Evolutionary conservation across 1,140 invertebrate genomes (phyloP).

Genomic region (Caerostris darwini): DNA sequence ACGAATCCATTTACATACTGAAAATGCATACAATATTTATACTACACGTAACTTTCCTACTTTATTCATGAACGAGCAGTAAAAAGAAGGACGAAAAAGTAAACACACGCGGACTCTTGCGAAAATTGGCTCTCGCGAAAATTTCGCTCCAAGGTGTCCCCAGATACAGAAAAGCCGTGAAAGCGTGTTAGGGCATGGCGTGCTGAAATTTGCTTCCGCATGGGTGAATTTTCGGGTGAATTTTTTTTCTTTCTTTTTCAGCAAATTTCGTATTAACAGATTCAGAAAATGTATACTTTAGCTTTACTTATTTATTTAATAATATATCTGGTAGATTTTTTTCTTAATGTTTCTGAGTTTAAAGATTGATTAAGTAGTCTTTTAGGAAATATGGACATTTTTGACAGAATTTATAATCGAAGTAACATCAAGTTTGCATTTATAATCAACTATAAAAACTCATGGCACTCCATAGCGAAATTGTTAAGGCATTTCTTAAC

Average conservation of each 20-base stretch:
- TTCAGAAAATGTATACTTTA: neutral
- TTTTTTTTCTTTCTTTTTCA: neutral
- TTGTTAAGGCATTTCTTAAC: too few relatives aligned
- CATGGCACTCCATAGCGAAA: too few relatives aligned
- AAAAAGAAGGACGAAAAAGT: neutral
- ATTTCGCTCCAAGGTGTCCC: neutral
- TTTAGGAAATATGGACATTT: too few relatives aligned
- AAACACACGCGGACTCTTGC: constrained; percentile 32
- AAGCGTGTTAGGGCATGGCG: neutral
- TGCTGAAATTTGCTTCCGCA: constrained; percentile 9
- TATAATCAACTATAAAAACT: too few relatives aligned
- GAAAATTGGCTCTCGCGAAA: constrained; percentile 42
- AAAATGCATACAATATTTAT: constrained; percentile 59
- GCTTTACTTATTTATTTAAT: too few relatives aligned
- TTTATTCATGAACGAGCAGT: constrained; percentile 44
- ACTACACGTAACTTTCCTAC: constrained; percentile 20
- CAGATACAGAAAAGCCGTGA: neutral
- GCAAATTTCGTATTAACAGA: neutral
- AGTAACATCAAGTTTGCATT: too few relatives aligned
- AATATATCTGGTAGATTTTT: too few relatives aligned
- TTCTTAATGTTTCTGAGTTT: too few relatives aligned
- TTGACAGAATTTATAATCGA: too few relatives aligned
- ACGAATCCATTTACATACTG: constrained; percentile 34
- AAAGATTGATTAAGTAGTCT: too few relatives aligned
- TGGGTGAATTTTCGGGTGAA: neutral